Evolutionary conservation across 2,797 vertebrate species (phyloP), one percentile per base, ranked within the genome.

Genomic region (Cossypha dichroa): DNA sequence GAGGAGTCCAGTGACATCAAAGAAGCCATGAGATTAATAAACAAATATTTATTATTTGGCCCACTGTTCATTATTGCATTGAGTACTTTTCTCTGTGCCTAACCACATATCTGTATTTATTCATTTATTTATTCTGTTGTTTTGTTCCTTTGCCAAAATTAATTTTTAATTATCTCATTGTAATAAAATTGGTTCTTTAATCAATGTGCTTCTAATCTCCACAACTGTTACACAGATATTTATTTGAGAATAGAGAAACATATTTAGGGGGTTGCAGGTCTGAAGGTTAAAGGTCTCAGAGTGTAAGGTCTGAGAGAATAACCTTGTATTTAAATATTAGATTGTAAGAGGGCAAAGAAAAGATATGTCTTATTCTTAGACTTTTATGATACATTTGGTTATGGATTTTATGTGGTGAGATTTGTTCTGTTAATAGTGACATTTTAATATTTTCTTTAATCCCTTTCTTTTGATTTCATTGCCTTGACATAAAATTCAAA

Each of bases 1-100:
- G 89, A 96, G 86, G 93, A 84, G 46, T 69, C 56, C 92, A 22
- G 36, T 51, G 38, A 33, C 85, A 34, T 36, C 96, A 73, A 97
- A 97, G 82, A 95, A 97, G 58, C 62, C 54, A 36, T 90, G 55
- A 94, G 22, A 87, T 31, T 34, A 92, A 85, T 75, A 75, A 96
- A 97, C 49, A 62, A 70, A 74, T n/a, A 62, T n/a, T 67, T 60
- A 23, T 68, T 68, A n/a, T 19, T 45, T 60, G 62, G 9, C 41
- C 56, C 10, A 20, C 19, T 38, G 11, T 31, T 67, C 40, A 56
- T 62, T 1, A 4, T 46, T 79, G 36, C 28, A 25, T 19, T 74
- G 13, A 55, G 6, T 58, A 46, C 70, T 88, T 93, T 95, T 66
- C 1, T 4, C 41, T 26, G 41, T 67, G 34, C 33, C 56, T 78